Percentiles rank a stretch among this genome's conserved stretches.
Conservation (phyloP, 2,888 invertebrate species). For the Sipha maydis region DNA sequence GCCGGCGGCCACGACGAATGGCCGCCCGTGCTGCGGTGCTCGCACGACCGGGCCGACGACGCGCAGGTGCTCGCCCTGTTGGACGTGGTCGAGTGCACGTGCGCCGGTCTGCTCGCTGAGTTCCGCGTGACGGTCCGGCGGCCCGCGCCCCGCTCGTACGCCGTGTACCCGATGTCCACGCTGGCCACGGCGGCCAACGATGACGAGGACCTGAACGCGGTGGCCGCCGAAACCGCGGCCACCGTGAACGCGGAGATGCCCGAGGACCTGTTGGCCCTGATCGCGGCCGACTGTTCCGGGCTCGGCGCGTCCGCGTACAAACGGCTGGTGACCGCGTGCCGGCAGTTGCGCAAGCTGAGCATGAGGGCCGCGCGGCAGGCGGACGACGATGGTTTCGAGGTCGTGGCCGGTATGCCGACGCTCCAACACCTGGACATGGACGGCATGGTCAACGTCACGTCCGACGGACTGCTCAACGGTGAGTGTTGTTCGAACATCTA, state of each 20-base stretch:
- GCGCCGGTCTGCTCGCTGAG: conserved; percentile 52
- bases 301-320: conserved; percentile 36
- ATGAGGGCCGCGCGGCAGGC: conserved; percentile 26
- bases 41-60: conserved; percentile 53
- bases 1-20: not conserved
- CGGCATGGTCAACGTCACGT: conserved; percentile 33
- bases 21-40: conserved; percentile 43
- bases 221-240: not conserved
- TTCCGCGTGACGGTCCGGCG: conserved; percentile 39
- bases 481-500: not conserved
- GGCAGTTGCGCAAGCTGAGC: conserved; percentile 24
- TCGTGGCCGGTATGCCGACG: conserved; percentile 25
- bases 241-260: conserved; percentile 24
- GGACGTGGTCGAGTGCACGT: conserved; percentile 39
- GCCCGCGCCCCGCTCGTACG: conserved; percentile 37
- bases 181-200: not conserved
- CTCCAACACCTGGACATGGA: conserved; percentile 38
- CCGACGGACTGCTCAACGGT: conserved; percentile 49
- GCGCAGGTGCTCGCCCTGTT: not conserved
- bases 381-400: conserved; percentile 49
- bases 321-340: conserved; percentile 15
- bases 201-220: not conserved
- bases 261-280: conserved; percentile 33
- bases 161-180: conserved; percentile 39
- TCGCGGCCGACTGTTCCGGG: conserved; percentile 46